Base-by-base conservation (phyloP, 2,797 vertebrate genomes). In the Hydrocynus forskahlii region DNA sequence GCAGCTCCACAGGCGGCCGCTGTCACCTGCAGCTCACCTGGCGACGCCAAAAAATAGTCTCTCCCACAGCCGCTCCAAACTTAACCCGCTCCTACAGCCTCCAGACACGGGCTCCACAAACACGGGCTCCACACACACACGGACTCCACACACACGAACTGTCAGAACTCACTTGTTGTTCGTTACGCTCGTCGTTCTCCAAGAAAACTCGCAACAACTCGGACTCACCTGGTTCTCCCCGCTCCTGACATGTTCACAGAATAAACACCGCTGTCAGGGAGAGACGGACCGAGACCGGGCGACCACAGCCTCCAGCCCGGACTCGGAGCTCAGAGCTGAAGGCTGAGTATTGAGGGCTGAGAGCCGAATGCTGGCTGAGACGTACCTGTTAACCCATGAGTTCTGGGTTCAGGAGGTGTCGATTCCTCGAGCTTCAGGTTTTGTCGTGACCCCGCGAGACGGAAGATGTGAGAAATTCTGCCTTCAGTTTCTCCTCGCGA, bases 361-460 rank as follows among this genome's bases (percentile, higher is more conserved):
- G 71, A 67, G 78, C 84, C 72, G 14, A 60, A 75, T 57, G 76
- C 63, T 60, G 76, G 29, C 74, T 74, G 90, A 91, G 91, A 90
- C 94, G 88, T 96, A 96, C 96, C 94, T 96, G 95, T 95, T 95
- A 96, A 95, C 95, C 95, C 95, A 95, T 95, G 93, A 93, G 93
- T 91, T 94, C 92, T 92, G 90, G 88, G 92, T 87, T 88, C 90
- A 89, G 90, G 92, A 88, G 88, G 86, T 92, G 91, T 91, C 88
- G 92, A 84, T 92, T 90, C 89, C 86, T 90, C 86, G 84, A 89
- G 90, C 90, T 92, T 88, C 92, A 89, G 91, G 88, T 84, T 91
- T 85, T 89, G 87, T 3, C 86, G 92, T 92, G 92, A 92, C 92
- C 91, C 89, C 87, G 87, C 69, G 88, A 85, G 79, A 90, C n/a